Percentiles rank a stretch among this genome's conserved stretches.
These are phyloP conservation scores for Amblyornis subalaris DNA, from an alignment of 2,113 vertebrate genomes.

Conservation along the genomic window DNA sequence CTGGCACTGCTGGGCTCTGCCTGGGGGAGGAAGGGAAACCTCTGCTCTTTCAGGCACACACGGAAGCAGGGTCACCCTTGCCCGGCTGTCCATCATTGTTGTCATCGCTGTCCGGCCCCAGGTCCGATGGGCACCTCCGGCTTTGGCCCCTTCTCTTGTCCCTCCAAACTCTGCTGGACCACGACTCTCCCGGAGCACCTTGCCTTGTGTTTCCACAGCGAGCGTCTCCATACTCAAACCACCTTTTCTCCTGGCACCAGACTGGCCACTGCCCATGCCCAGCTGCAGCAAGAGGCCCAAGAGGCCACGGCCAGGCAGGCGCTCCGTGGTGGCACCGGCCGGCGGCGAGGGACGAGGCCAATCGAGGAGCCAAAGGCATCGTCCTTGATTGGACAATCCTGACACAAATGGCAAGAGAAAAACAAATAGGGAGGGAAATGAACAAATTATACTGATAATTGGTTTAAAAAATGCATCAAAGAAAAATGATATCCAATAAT, in stretches of 20 bases:
- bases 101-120: background rate
- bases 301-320: accelerated
- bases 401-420: slow-evolving; percentile 48
- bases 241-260: background rate
- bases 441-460: slow-evolving; percentile 76
- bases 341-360: accelerated
- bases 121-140: accelerated
- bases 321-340: accelerated
- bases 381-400: slow-evolving; percentile 20
- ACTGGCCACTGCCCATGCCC: background rate
- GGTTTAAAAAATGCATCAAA: slow-evolving; percentile 68
- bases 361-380: background rate
- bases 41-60: background rate
- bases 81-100: background rate
- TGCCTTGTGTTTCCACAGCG: background rate
- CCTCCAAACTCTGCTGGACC: background rate
- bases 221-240: background rate
- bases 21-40: background rate
- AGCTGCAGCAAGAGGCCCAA: accelerated
- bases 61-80: background rate
- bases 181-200: accelerated
- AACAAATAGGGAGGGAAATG: slow-evolving; percentile 69
- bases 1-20: background rate
- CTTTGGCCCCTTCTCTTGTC: background rate
- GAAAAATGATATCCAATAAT: slow-evolving; percentile 73